phyloP scores from a whole-genome alignment of 2,888 invertebrate species.

The Drosophila sordidapex region DNA sequence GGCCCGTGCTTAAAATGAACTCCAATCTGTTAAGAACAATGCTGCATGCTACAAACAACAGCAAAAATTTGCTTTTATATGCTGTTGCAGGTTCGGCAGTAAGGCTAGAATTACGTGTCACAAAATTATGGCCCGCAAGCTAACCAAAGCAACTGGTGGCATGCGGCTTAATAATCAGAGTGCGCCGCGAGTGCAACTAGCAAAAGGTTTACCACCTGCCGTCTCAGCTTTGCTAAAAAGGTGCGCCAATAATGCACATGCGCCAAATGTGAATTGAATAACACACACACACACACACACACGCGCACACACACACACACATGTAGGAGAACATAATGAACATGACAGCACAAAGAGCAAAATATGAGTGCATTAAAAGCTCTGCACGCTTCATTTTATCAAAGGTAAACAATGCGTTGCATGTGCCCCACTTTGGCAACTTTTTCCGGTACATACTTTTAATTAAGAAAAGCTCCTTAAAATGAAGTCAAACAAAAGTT shows the following conservation, averaged over 20 bases:
- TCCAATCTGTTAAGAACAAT: conserved; percentile 28
- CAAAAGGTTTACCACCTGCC: conserved; percentile 39
- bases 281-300: conserved; percentile 1
- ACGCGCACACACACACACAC: background rate
- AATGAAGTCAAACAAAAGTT: background rate
- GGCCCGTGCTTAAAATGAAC: conserved; percentile 25
- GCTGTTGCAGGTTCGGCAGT: conserved; percentile 1
- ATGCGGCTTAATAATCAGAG: background rate
- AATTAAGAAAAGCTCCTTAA: background rate
- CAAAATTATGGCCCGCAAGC: conserved; percentile 33
- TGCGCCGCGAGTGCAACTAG: conserved; percentile 19
- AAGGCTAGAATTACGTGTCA: conserved; percentile 34
- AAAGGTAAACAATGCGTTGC: background rate
- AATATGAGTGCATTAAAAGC: background rate
- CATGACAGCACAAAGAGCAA: conserved; percentile 2
- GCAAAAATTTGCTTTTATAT: conserved; percentile 12
- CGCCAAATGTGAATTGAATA: background rate
- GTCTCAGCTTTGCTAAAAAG: conserved; percentile 19
- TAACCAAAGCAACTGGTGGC: conserved; percentile 43
- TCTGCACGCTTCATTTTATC: conserved; percentile 1
- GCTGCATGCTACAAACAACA: conserved; percentile 18
- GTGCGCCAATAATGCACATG: background rate
- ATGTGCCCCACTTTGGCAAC: background rate
- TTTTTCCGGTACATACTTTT: background rate
- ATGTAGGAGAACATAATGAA: background rate